Conservation (phyloP, 2,797 vertebrate genomes). For the Sebastes wilsoni region DNA sequence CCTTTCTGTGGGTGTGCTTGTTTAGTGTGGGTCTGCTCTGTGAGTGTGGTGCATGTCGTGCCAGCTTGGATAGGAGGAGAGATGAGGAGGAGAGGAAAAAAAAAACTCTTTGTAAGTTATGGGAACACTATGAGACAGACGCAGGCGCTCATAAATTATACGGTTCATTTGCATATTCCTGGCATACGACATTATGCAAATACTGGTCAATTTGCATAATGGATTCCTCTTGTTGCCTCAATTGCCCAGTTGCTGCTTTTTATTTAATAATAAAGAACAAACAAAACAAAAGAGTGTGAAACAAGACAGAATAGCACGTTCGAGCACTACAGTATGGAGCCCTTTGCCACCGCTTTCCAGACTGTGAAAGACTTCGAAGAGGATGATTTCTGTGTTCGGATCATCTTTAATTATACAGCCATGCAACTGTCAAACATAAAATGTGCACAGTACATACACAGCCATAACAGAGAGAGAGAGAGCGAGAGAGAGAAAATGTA, state of each 20-base stretch:
- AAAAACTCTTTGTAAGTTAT: conserved; percentile 91
- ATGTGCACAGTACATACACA: neutral
- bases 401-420: conserved; percentile 25
- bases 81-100: conserved; percentile 58
- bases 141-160: conserved; percentile 97
- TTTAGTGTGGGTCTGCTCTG: conserved; percentile 72
- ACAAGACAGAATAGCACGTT: conserved; percentile 46
- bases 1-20: conserved; percentile 75
- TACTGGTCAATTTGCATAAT: conserved; percentile 93
- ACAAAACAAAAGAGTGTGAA: conserved; percentile 55
- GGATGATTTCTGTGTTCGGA: neutral
- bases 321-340: conserved; percentile 5
- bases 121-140: conserved; percentile 92
- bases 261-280: conserved; percentile 75
- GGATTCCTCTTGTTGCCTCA: conserved; percentile 94
- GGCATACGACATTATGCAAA: conserved; percentile 99
- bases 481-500: neutral
- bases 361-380: neutral
- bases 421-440: conserved; percentile 10
- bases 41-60: conserved; percentile 66
- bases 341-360: neutral
- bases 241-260: conserved; percentile 88
- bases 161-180: conserved; percentile 94
- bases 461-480: neutral
- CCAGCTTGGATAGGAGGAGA: conserved; percentile 78